phyloP scores from a whole-genome alignment of 2,888 invertebrate genomes.

The Sinohyriopsis cumingii region DNA sequence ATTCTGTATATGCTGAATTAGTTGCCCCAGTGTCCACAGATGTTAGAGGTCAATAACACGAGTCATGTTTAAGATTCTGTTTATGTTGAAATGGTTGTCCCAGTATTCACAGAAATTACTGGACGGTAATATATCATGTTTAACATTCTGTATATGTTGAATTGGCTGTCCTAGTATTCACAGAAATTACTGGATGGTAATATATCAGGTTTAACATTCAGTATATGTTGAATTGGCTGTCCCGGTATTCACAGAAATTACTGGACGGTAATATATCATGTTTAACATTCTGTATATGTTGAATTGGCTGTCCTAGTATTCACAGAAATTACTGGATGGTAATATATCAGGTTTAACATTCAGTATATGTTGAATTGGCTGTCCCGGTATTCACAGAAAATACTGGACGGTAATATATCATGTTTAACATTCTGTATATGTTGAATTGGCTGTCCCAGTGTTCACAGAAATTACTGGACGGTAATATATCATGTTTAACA shows the following conservation, averaged over 20 bases:
- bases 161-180: conserved; percentile 95
- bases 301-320: conserved; percentile 95
- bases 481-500: conserved; percentile 76
- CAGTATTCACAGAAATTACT: conserved; percentile 78
- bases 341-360: conserved; percentile 95
- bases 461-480: conserved; percentile 76
- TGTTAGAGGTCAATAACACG: conserved; percentile 86
- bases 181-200: conserved; percentile 82
- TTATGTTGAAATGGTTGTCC: conserved; percentile 96
- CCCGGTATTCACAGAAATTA: conserved; percentile 95
- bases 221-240: conserved; percentile 95
- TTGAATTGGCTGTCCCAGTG: conserved; percentile 87
- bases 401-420: conserved; percentile 82
- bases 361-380: conserved; percentile 96
- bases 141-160: conserved; percentile 97
- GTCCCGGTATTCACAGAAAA: conserved; percentile 94
- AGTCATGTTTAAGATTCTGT: conserved; percentile 83
- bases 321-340: conserved; percentile 84
- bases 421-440: conserved; percentile 92
- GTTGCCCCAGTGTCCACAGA: conserved; percentile 94
- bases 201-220: conserved; percentile 97
- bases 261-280: conserved; percentile 85
- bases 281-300: conserved; percentile 98
- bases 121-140: conserved; percentile 86
- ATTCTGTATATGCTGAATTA: conserved; percentile 97